Conservation (phyloP, 2,113 vertebrate genomes). For the Limnothrissa miodon region DNA sequence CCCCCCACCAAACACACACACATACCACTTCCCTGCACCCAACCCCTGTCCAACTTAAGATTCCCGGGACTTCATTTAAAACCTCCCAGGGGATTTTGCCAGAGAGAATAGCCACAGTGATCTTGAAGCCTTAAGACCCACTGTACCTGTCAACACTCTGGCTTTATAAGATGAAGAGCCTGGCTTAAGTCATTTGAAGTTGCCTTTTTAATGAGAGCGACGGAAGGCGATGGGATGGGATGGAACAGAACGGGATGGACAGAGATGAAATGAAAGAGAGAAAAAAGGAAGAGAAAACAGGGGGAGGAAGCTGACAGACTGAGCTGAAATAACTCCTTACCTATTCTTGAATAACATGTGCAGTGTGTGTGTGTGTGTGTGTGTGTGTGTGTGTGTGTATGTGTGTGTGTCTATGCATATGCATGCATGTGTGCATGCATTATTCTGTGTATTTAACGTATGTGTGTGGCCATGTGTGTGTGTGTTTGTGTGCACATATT, state of each 20-base stretch:
- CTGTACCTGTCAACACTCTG: slow-evolving; percentile 69
- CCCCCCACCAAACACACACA: no score
- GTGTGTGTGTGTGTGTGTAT: not conserved
- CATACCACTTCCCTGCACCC: not conserved
- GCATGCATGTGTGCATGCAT: not conserved
- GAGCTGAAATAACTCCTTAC: slow-evolving; percentile 68
- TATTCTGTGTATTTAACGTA: no score
- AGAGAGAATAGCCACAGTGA: slow-evolving; percentile 66
- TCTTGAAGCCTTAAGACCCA: slow-evolving; percentile 69
- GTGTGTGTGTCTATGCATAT: not conserved
- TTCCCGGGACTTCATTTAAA: slow-evolving; percentile 37
- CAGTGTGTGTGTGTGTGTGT: slow-evolving; percentile 36
- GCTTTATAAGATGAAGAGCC: slow-evolving; percentile 62
- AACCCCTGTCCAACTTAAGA: slow-evolving; percentile 39
- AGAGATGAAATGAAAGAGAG: slow-evolving; percentile 43
- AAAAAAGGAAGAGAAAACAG: slow-evolving; percentile 40
- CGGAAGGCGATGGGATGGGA: no score
- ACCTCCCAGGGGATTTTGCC: slow-evolving; percentile 64
- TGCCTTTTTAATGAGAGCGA: slow-evolving; percentile 60
- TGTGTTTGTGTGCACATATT: not conserved
- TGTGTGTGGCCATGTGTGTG: not conserved
- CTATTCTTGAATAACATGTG: slow-evolving; percentile 60
- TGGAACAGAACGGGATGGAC: no score
- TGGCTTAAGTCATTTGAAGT: slow-evolving; percentile 72
- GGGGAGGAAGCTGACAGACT: slow-evolving; percentile 57